These are phyloP conservation scores for Protodeltote pygarga DNA, from an alignment of 2,888 invertebrate species.

Conservation along the genomic window DNA sequence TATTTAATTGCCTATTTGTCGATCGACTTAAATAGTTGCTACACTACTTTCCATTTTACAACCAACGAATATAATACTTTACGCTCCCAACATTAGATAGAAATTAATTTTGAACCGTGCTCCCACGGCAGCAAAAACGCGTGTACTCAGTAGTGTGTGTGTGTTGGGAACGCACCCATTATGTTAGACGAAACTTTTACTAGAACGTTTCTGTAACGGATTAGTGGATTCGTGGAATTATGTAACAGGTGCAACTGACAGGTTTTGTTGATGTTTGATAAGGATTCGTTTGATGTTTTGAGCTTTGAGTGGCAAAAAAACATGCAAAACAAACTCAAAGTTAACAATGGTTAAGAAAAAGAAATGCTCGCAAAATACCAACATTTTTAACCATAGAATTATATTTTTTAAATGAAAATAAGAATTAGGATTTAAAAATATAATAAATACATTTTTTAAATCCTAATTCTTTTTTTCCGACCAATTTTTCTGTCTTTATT, in stretches of 20 bases:
- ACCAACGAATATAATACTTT: constrained; percentile 61
- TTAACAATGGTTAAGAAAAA: too few relatives aligned
- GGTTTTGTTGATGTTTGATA: background rate
- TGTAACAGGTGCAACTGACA: constrained; percentile 8
- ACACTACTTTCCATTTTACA: constrained; percentile 69
- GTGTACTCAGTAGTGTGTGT: too few relatives aligned
- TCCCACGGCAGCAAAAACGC: constrained; percentile 53
- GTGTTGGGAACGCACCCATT: constrained; percentile 25
- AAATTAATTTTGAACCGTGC: constrained; percentile 43
- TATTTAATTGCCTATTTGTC: constrained; percentile 33
- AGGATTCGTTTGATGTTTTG: background rate
- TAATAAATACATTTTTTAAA: too few relatives aligned
- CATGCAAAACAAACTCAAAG: too few relatives aligned
- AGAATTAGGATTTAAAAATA: too few relatives aligned
- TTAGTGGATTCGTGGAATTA: constrained; percentile 27
- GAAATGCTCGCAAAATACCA: too few relatives aligned
- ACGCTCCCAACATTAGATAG: constrained; percentile 59
- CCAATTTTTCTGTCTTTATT: too few relatives aligned
- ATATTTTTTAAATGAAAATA: too few relatives aligned
- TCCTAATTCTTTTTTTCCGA: too few relatives aligned
- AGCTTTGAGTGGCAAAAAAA: background rate
- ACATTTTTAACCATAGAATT: too few relatives aligned
- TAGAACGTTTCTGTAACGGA: constrained; percentile 30
- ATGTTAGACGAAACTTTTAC: constrained; percentile 43
- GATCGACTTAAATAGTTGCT: constrained; percentile 38